A percentile compares a stretch with the other conserved stretches of the same genome.
Conservation (phyloP, 1,140 invertebrate species). For the Bombus picipes region DNA sequence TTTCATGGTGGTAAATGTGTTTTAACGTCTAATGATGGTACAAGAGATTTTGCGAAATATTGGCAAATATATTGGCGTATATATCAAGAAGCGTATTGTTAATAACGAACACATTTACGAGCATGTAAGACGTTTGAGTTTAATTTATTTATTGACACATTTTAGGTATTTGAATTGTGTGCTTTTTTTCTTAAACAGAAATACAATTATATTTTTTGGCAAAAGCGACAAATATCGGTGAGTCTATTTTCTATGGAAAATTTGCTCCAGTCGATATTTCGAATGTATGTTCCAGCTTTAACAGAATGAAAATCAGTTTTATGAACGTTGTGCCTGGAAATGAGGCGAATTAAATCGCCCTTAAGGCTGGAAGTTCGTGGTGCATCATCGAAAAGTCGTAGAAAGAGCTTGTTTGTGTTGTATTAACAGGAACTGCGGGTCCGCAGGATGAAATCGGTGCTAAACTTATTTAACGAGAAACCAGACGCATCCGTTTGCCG, state of each 20-base stretch:
- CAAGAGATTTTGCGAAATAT: neutral
- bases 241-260: too few species aligned
- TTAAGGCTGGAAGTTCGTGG: neutral
- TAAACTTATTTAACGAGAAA: conserved; percentile 41
- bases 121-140: too few species aligned
- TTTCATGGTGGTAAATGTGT: neutral
- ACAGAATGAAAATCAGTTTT: neutral
- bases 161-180: too few species aligned
- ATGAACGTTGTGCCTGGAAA: neutral
- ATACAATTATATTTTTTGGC: too few species aligned
- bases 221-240: too few species aligned
- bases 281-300: too few species aligned
- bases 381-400: neutral
- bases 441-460: conserved; percentile 5
- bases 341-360: neutral
- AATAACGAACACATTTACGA: too few species aligned
- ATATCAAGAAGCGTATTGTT: too few species aligned
- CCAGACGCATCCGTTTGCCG: conserved; percentile 20
- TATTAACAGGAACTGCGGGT: neutral
- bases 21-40: neutral
- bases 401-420: conserved; percentile 15
- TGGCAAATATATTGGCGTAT: too few species aligned
- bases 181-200: too few species aligned
- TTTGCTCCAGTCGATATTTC: neutral
- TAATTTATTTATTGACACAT: too few species aligned